Conservation (phyloP, 92 coral and sea anemone genomes). For the Pocillopora grandis region DNA sequence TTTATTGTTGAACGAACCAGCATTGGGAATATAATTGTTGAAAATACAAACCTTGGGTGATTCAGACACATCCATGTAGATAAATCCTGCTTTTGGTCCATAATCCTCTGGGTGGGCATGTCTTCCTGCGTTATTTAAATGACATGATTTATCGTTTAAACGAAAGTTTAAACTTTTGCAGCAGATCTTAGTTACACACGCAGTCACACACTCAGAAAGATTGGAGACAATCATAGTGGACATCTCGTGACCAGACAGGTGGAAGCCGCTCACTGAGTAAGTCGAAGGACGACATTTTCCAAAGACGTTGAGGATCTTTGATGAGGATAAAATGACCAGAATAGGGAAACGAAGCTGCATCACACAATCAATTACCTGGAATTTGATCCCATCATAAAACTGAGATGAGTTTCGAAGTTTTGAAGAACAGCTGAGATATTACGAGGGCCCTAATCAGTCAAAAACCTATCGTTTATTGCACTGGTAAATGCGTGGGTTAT, state of each 20-base stretch:
- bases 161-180: slow-evolving; percentile 30
- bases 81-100: slow-evolving; percentile 5
- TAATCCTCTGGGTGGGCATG: slow-evolving; percentile 19
- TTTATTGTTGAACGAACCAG: too few relatives aligned
- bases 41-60: slow-evolving; percentile 16
- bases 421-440: too few relatives aligned
- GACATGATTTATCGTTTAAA: slow-evolving; percentile 5
- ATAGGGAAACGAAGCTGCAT: background rate
- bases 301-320: background rate
- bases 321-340: background rate
- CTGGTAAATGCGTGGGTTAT: too few relatives aligned
- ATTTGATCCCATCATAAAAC: too few relatives aligned
- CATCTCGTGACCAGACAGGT: slow-evolving; percentile 15
- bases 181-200: slow-evolving; percentile 6
- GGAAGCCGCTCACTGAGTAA: background rate
- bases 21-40: too few relatives aligned
- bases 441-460: too few relatives aligned
- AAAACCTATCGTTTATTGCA: too few relatives aligned
- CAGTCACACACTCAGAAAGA: slow-evolving; percentile 1
- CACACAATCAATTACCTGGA: too few relatives aligned
- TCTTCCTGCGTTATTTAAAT: slow-evolving; percentile 32
- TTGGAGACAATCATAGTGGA: background rate
- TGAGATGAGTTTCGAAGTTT: too few relatives aligned
- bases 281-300: background rate
- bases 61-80: slow-evolving; percentile 14